Evolutionary conservation across 2,888 invertebrate genomes (phyloP), one percentile per base, ranked within the genome.

Genomic region (Eurois occulta): DNA sequence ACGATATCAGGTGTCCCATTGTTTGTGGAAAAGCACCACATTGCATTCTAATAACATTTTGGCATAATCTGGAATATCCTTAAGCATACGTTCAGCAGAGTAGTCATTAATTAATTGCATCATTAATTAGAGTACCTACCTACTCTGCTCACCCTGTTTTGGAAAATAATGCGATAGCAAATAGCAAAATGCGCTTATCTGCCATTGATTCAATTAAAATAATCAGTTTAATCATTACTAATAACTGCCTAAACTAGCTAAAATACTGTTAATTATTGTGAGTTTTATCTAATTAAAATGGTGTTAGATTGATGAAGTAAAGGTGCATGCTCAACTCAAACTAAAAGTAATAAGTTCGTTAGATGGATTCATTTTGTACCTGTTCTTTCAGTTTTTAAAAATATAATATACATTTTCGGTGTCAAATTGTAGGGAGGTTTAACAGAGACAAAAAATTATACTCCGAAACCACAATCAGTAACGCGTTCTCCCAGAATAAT

Each of bases 171-270:
- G 3, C 32, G 32, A n/a, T n/a, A n/a, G n/a, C n/a, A n/a, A 62
- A 35, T 52, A 21, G 24, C 21, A 21, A 68, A 55, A 5, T n/a
- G 16, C 55, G 38, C 52, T 83, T 64, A 78, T 83, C 64, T 35
- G 1, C 6, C 28, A 21, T 55, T 18, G 32, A 71, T 66, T 73
- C 73, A 11, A 84, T 84, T 85, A 84, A 75, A 81, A 73, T 85
- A 73, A 84, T 85, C 78, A 78, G 38, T 66, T 52, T 35, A 8
- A 11, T 75, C 21, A 81, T 73, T 67, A n/a, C 21, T 71, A 62
- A 43, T 35, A 46, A 46, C 24, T 64, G 41, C 24, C 38, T 32
- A 77, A 52, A 64, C 70, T 67, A 60, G 62, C 4, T 60, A 21
- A 81, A 77, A 73, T 55, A n/a, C 6, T 46, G 35, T 60, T 81